Conservation (phyloP, 2,113 vertebrate species). For the Bungarus multicinctus region DNA sequence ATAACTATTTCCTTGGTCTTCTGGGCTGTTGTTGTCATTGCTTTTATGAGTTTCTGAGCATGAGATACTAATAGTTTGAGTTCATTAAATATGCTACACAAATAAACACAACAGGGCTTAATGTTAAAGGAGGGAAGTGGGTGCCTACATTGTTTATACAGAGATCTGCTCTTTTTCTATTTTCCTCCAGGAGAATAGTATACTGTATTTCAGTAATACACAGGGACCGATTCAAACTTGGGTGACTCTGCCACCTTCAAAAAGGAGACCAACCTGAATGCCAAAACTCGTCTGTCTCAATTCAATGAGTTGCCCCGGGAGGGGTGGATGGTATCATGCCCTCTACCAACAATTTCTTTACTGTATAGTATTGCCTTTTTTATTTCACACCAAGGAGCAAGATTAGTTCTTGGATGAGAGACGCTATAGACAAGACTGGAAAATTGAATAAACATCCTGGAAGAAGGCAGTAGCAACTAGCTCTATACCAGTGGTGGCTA, state of each 20-base stretch:
- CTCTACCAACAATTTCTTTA: neutral
- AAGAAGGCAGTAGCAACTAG: neutral
- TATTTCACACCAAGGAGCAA: neutral
- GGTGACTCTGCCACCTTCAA: neutral
- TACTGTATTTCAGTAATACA: neutral
- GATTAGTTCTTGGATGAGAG: neutral
- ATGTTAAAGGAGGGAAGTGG: neutral
- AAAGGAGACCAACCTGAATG: neutral
- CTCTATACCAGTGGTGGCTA: neutral
- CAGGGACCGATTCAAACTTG: neutral
- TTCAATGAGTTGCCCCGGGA: neutral
- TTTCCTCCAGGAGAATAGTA: neutral
- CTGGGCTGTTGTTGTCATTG: neutral
- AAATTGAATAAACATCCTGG: neutral
- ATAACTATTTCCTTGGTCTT: neutral
- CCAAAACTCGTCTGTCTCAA: neutral
- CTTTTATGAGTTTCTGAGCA: neutral
- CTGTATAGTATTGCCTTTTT: neutral
- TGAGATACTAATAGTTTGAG: neutral
- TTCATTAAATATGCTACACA: neutral
- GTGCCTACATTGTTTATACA: neutral
- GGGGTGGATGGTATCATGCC: neutral
- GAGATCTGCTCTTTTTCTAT: neutral
- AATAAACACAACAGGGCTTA: neutral
- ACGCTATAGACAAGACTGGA: neutral